Evolutionary conservation across 2,113 vertebrate species (phyloP).

Genomic region (Hippocampus zosterae): DNA sequence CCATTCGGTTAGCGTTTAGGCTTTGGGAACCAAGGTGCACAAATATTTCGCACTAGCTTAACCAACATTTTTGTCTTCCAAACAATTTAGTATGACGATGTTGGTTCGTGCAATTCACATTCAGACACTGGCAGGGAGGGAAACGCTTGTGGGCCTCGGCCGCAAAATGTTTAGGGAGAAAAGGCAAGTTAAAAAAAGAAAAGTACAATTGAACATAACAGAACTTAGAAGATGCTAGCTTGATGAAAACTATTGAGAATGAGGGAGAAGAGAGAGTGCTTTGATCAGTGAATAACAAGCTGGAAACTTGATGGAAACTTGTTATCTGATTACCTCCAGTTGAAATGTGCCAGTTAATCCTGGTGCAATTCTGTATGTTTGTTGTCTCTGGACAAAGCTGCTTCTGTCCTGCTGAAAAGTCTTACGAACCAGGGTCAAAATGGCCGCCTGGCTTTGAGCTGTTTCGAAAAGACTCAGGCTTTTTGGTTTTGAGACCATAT

Average conservation of each 20-base stretch:
- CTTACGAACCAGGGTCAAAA: conserved; percentile 32
- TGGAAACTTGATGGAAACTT: conserved; percentile 1
- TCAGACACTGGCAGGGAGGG: too few relatives aligned
- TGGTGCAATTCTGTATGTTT: conserved; percentile 8
- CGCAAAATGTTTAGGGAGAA: neutral
- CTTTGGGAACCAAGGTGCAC: neutral
- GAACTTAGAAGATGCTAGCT: neutral
- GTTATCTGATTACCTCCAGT: conserved; percentile 1
- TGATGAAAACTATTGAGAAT: neutral
- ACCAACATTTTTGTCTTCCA: too few relatives aligned
- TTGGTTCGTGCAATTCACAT: neutral
- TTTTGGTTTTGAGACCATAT: conserved; percentile 25
- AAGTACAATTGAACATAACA: neutral
- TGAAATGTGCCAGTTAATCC: neutral
- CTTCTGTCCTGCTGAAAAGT: conserved; percentile 43
- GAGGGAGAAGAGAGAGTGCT: neutral
- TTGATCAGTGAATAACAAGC: neutral
- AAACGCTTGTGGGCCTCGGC: too few relatives aligned
- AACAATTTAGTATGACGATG: neutral
- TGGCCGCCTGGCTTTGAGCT: conserved; percentile 29
- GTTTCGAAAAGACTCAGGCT: conserved; percentile 16
- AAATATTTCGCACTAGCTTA: neutral
- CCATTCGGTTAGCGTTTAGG: neutral
- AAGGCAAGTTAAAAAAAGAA: neutral
- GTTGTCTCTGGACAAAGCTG: conserved; percentile 41